Evolutionary conservation across 1,140 invertebrate species (phyloP).

Genomic region (Lysiphlebus fabarum): DNA sequence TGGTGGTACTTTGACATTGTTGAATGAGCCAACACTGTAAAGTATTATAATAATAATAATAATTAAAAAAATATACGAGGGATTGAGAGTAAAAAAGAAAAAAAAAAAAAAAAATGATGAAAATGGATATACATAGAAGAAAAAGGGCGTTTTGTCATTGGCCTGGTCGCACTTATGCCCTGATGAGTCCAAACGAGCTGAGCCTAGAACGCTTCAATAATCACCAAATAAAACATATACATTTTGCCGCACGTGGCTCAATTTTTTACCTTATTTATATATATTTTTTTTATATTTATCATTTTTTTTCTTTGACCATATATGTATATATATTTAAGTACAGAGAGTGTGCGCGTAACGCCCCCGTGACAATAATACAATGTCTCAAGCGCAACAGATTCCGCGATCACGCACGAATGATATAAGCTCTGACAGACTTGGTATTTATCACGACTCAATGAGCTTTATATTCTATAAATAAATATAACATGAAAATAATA

Average conservation of each 20-base stretch:
- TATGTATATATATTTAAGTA: neutral
- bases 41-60: too few species aligned
- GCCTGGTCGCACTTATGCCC: conserved; percentile 29
- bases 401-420: conserved; percentile 20
- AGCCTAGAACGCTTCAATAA: conserved; percentile 23
- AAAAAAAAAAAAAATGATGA: conserved; percentile 5
- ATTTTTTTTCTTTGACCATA: too few species aligned
- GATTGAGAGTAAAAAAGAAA: conserved; percentile 1
- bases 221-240: conserved; percentile 38
- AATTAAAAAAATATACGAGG: conserved; percentile 2
- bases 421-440: conserved; percentile 12
- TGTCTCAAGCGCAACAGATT: conserved; percentile 20
- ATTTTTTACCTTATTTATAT: conserved; percentile 17
- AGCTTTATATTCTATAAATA: neutral
- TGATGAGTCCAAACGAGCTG: conserved; percentile 30
- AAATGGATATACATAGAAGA: neutral
- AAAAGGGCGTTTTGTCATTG: conserved; percentile 30
- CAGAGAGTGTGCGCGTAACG: neutral
- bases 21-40: too few species aligned
- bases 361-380: conserved; percentile 23
- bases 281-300: too few species aligned
- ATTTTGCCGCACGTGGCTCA: conserved; percentile 36
- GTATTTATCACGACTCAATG: conserved; percentile 26
- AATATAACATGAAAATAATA: neutral
- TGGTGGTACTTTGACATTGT: too few species aligned